These are phyloP conservation scores for Tapirus indicus DNA, from an alignment of 2,797 vertebrate genomes.

Conservation along the genomic window DNA sequence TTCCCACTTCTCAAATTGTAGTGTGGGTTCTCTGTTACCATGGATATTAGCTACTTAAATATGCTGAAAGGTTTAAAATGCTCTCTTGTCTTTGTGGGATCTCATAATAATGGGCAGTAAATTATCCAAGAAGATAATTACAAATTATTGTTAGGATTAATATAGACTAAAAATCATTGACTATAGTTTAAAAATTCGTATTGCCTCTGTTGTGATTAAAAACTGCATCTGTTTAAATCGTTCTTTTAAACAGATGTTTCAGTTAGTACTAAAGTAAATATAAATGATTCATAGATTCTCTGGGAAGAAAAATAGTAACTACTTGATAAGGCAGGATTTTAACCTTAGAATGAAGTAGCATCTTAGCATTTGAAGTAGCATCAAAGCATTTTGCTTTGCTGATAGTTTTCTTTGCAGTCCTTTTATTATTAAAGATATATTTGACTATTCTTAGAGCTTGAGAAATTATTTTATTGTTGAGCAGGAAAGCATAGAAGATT, in stretches of 20 bases:
- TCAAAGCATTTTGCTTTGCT: constrained; percentile 71
- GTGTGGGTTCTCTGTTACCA: constrained; percentile 57
- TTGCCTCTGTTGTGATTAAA: constrained; percentile 34
- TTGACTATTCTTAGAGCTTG: constrained; percentile 70
- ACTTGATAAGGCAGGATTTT: constrained; percentile 12
- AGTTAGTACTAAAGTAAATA: constrained; percentile 57
- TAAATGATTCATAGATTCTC: constrained; percentile 51
- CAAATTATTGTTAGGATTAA: constrained; percentile 63
- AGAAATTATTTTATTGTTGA: constrained; percentile 68
- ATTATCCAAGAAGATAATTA: constrained; percentile 61
- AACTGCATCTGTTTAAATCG: constrained; percentile 1
- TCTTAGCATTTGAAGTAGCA: constrained; percentile 4
- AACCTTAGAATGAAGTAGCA: constrained; percentile 66
- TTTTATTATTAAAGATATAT: constrained; percentile 63
- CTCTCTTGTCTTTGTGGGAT: constrained; percentile 53
- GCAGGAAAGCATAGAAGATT: constrained; percentile 67
- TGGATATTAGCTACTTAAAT: constrained; percentile 50
- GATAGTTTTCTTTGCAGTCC: constrained; percentile 59
- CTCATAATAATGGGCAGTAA: constrained; percentile 60
- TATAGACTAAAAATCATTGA: constrained; percentile 60
- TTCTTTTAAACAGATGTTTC: constrained; percentile 61
- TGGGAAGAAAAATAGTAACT: constrained; percentile 60
- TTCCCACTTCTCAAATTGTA: constrained; percentile 59
- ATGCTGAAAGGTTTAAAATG: constrained; percentile 61
- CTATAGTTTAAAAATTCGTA: background rate